phyloP scores from a whole-genome alignment of 30 jellyfish, hydroid and myxozoan species.

The Chrysaora quinquecirrha region DNA sequence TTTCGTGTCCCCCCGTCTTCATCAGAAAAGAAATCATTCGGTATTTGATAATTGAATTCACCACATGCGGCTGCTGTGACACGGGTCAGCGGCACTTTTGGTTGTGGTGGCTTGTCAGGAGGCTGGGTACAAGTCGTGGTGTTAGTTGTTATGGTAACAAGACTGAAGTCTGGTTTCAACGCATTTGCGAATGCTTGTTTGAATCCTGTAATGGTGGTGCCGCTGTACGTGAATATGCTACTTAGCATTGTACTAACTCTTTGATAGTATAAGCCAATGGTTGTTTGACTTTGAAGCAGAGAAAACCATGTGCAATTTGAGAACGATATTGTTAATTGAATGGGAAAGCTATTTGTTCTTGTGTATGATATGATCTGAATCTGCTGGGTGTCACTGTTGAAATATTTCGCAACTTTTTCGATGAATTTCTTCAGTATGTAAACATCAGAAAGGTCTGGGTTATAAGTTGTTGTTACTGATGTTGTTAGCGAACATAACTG shows the following conservation, averaged over 20 bases:
- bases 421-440: conserved; percentile 47
- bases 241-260: conserved; percentile 44
- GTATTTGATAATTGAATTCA: conserved; percentile 67
- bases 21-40: conserved; percentile 68
- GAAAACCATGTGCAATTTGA: conserved; percentile 76
- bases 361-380: conserved; percentile 50
- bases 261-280: conserved; percentile 52
- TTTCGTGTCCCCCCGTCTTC: conserved; percentile 74
- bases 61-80: conserved; percentile 64
- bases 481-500: conserved; percentile 38
- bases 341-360: conserved; percentile 21
- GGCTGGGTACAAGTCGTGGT: conserved; percentile 61
- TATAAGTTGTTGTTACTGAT: conserved; percentile 8
- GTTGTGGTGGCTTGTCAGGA: conserved; percentile 60
- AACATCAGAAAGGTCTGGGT: conserved; percentile 58
- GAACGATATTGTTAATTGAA: conserved; percentile 19
- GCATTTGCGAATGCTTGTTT: conserved; percentile 43
- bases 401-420: conserved; percentile 17
- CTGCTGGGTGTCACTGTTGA: conserved; percentile 26
- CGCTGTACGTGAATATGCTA: conserved; percentile 53
- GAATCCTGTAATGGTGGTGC: conserved; percentile 25
- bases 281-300: conserved; percentile 20
- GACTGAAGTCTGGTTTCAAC: conserved; percentile 69
- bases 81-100: conserved; percentile 23
- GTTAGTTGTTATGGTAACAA: conserved; percentile 14